Evolutionary conservation across 2,797 vertebrate genomes (phyloP).

Genomic region (Sebastes minor): DNA sequence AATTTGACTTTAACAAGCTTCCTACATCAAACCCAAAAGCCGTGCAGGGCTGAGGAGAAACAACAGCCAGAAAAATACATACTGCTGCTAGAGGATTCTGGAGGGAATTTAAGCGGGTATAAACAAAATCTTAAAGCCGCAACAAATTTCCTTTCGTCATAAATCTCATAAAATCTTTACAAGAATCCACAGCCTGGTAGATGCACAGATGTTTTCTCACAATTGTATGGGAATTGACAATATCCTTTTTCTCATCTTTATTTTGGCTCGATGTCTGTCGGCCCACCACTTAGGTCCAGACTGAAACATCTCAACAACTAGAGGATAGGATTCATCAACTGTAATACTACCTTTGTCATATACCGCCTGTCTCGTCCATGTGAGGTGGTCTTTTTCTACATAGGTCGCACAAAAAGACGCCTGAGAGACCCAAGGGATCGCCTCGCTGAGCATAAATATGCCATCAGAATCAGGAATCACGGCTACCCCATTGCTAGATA

Average conservation of each 20-base stretch:
- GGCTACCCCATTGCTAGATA: too few species aligned
- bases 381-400: too few species aligned
- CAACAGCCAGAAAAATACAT: not conserved
- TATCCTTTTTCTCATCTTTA: not conserved
- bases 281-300: not conserved
- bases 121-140: not conserved
- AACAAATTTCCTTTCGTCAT: not conserved
- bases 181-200: not conserved
- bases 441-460: too few species aligned
- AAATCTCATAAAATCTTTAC: not conserved
- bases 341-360: too few species aligned
- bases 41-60: not conserved
- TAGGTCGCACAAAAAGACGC: too few species aligned
- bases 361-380: too few species aligned
- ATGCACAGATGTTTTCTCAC: not conserved
- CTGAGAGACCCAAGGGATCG: too few species aligned
- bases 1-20: slow-evolving; percentile 10
- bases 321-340: too few species aligned
- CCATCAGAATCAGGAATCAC: too few species aligned
- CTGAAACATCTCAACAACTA: too few species aligned
- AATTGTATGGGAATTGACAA: not conserved
- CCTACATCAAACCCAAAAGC: slow-evolving; percentile 8
- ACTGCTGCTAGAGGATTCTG: not conserved
- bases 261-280: not conserved
- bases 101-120: not conserved